Evolutionary conservation across 2,888 invertebrate species (phyloP).

Genomic region (Philereme vetulata): DNA sequence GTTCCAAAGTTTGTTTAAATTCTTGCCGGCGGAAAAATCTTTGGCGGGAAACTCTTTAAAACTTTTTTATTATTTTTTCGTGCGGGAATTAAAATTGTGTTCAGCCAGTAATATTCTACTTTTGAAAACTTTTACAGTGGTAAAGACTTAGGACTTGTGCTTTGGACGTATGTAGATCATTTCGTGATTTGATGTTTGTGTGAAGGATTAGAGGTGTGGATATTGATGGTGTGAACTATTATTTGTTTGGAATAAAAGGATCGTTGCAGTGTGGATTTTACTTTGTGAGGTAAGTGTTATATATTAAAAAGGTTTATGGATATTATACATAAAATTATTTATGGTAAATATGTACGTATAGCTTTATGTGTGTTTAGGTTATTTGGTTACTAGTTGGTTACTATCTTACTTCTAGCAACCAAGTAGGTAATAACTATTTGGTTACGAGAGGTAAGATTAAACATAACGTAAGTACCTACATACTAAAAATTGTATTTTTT

Average conservation of each 20-base stretch:
- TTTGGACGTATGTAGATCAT: conserved; percentile 19
- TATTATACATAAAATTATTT: background rate
- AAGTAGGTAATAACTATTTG: too few species aligned
- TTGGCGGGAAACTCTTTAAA: conserved; percentile 66
- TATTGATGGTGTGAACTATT: conserved; percentile 50
- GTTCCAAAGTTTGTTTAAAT: conserved; percentile 34
- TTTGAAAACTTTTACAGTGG: background rate
- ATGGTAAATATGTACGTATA: too few species aligned
- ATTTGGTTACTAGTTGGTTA: too few species aligned
- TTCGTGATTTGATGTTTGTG: conserved; percentile 51
- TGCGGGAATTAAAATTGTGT: conserved; percentile 18
- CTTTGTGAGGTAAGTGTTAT: conserved; percentile 33
- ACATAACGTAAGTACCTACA: too few species aligned
- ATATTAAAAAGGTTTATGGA: conserved; percentile 5
- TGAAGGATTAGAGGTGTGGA: conserved; percentile 57
- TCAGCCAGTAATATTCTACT: conserved; percentile 20
- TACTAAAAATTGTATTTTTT: too few species aligned
- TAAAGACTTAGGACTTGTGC: conserved; percentile 8
- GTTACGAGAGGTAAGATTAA: too few species aligned
- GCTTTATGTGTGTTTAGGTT: too few species aligned
- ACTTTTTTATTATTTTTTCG: conserved; percentile 30
- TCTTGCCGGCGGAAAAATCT: conserved; percentile 46
- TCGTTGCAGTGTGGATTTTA: conserved; percentile 38
- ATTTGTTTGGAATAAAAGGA: conserved; percentile 39
- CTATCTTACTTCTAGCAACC: too few species aligned